Conservation (phyloP, 2,888 invertebrate species). For the Heliconius cydno region DNA sequence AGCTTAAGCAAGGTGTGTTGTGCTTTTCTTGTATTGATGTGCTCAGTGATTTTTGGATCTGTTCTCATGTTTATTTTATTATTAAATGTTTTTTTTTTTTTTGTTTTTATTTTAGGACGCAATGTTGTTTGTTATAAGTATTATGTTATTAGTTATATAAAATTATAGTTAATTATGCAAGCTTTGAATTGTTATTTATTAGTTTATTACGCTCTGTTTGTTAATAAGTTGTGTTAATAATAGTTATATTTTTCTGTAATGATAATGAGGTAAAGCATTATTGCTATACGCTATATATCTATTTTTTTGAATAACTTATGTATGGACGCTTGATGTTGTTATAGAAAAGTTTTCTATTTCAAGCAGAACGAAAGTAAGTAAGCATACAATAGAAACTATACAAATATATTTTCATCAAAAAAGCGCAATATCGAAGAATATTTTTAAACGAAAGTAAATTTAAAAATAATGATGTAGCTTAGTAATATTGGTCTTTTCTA, state of each 20-base stretch:
- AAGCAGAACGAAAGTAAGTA: too few species aligned
- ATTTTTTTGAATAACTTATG: background rate
- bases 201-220: background rate
- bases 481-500: conserved; percentile 5
- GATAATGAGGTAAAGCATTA: background rate
- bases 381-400: too few species aligned
- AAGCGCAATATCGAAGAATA: background rate
- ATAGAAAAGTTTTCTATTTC: background rate
- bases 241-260: background rate
- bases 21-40: conserved; percentile 21
- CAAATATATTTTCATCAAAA: background rate
- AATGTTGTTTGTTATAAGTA: background rate
- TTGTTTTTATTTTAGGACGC: background rate
- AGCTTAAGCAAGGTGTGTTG: conserved; percentile 67
- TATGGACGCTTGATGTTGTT: background rate
- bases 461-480: background rate
- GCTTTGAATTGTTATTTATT: conserved; percentile 4
- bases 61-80: background rate
- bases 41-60: conserved; percentile 1
- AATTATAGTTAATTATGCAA: background rate
- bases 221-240: background rate
- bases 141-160: background rate
- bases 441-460: background rate
- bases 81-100: background rate
- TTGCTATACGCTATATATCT: too few species aligned